Conservation (phyloP, 2,113 vertebrate species). For the Hylia prasina region DNA sequence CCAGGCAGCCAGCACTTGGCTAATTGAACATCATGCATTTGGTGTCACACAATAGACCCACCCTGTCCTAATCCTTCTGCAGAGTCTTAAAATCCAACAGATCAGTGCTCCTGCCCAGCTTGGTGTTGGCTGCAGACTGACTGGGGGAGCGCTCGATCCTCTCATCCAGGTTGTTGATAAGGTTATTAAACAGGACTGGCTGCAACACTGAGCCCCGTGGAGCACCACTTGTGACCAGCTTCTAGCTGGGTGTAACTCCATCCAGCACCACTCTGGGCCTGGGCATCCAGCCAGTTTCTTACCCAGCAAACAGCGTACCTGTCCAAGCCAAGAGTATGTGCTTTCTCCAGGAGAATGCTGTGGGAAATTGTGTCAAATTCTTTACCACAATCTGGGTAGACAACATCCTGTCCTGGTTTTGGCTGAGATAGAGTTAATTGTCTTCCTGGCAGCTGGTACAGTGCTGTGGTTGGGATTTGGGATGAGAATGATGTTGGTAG, state of each 20-base stretch:
- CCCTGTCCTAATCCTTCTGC: background rate
- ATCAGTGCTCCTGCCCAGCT: background rate
- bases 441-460: background rate
- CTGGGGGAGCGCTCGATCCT: background rate
- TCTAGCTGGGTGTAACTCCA: background rate
- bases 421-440: background rate
- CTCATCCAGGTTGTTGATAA: background rate
- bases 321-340: background rate
- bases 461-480: background rate
- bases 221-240: accelerated
- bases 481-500: background rate
- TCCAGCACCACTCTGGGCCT: background rate
- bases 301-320: background rate
- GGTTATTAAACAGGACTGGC: background rate
- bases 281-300: background rate
- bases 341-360: background rate
- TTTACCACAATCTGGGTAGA: background rate
- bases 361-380: background rate
- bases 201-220: background rate
- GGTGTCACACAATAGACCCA: background rate
- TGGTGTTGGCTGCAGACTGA: background rate
- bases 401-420: background rate
- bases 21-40: background rate
- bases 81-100: background rate
- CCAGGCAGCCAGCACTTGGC: background rate